Conservation (phyloP, 2,888 invertebrate species). For the Oxyscelio sp. region DNA sequence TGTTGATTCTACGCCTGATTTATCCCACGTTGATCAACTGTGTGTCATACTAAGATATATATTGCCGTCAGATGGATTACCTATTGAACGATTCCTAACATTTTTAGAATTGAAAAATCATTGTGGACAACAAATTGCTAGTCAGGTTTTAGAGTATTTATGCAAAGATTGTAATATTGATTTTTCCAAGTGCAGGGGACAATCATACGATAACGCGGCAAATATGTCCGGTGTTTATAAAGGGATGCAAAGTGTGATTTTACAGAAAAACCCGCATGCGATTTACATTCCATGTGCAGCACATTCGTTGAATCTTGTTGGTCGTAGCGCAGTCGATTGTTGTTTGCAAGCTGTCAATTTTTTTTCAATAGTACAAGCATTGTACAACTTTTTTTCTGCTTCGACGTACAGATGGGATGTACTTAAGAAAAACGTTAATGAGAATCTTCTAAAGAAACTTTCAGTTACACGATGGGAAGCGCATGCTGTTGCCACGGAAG, state of each 20-base stretch:
- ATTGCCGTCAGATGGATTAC: constrained; percentile 49
- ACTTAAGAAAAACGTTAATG: constrained; percentile 23
- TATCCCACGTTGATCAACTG: constrained; percentile 56
- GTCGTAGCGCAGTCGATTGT: constrained; percentile 65
- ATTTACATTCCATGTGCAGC: constrained; percentile 73
- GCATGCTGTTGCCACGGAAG: constrained; percentile 26
- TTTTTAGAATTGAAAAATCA: constrained; percentile 44
- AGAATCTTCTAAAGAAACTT: constrained; percentile 22
- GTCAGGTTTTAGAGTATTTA: too few relatives aligned
- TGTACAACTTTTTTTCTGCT: constrained; percentile 17
- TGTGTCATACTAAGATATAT: constrained; percentile 53
- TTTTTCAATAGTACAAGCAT: constrained; percentile 15
- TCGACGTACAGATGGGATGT: constrained; percentile 32
- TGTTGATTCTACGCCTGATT: constrained; percentile 77
- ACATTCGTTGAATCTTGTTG: constrained; percentile 74
- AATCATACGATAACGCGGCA: too few relatives aligned
- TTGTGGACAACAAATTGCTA: constrained; percentile 28
- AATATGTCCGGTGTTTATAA: constrained; percentile 74
- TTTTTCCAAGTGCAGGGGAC: too few relatives aligned
- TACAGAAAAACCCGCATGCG: constrained; percentile 67
- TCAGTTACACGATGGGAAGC: constrained; percentile 38
- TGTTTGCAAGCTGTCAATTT: constrained; percentile 52
- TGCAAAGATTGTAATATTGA: too few relatives aligned
- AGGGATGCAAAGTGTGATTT: constrained; percentile 68
- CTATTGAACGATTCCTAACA: constrained; percentile 57